Evolutionary conservation across 2,888 invertebrate genomes (phyloP).

Genomic region (Tigriopus californicus): DNA sequence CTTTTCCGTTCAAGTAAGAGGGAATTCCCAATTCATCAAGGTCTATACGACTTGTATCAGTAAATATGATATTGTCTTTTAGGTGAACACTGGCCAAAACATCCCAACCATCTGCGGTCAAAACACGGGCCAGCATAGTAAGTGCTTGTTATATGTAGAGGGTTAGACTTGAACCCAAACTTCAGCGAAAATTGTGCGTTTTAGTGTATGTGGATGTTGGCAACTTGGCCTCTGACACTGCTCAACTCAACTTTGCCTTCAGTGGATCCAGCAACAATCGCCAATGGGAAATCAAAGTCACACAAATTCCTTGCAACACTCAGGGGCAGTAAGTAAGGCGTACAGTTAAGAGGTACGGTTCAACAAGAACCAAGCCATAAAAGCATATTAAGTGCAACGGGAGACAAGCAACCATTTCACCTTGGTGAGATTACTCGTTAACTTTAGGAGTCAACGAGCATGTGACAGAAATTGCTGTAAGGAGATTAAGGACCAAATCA

Average conservation of each 20-base stretch:
- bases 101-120: slow-evolving; percentile 1
- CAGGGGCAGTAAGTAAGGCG: neutral
- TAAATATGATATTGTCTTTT: neutral
- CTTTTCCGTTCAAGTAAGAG: neutral
- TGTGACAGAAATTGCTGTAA: no score
- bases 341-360: no score
- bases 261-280: neutral
- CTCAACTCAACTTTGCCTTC: neutral
- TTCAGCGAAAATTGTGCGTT: neutral
- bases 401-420: no score
- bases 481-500: no score
- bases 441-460: no score
- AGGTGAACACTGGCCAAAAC: neutral
- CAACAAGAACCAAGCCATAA: no score
- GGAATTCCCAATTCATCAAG: neutral
- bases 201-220: slow-evolving; percentile 5
- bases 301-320: slow-evolving; percentile 2
- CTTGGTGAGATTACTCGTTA: no score
- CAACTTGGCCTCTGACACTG: neutral
- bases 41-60: neutral
- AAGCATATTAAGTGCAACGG: no score
- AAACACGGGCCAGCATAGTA: slow-evolving; percentile 9
- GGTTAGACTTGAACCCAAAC: neutral
- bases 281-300: neutral
- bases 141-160: neutral